Evolutionary conservation across 2,888 invertebrate genomes (phyloP), one percentile per base, ranked within the genome.

Genomic region (Pinctada fucata): DNA sequence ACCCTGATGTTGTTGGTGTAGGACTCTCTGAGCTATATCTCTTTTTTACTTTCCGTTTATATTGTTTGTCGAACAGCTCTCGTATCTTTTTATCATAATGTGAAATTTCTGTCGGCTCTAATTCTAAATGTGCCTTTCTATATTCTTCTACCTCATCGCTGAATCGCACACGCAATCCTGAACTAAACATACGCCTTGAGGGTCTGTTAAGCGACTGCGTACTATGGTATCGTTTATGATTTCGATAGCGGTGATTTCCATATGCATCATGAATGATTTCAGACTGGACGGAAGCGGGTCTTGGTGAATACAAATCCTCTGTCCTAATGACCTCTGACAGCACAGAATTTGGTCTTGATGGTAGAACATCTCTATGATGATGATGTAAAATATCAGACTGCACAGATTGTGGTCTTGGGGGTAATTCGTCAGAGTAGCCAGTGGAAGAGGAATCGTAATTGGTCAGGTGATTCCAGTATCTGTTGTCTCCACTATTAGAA

Each of bases 21-120:
- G 79, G 80, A 64, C 84, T 84, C 31, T 83, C 83, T 2, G 83
- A 65, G 79, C 83, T 83, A 3, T 82, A 79, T 13, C 82, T 63
- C 31, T 31, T 31, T 31, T 31, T 31, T 6, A 78, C 77, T 50
- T 71, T 72, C 13, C 71, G 76, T 52, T 76, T 69, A 76, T 83
- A 80, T 50, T 48, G 49, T 8, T 64, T 16, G 6, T 74, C 74
- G 49, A 79, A 74, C 31, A 78, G 72, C 13, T 80, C 78, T 13
- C 82, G 80, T 6, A 84, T 82, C 75, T 84, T 84, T 52, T 74
- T 49, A 58, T 86, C 84, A 79, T 81, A 83, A 51, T 81, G 82
- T 3, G 84, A 81, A 50, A 82, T 64, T 51, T 77, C 50, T 63
- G 82, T 83, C 65, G 72, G 66, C 31, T 31, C 31, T 31, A 31